These are phyloP conservation scores for Hestina assimilis DNA, from an alignment of 1,140 invertebrate species.

Conservation along the genomic window DNA sequence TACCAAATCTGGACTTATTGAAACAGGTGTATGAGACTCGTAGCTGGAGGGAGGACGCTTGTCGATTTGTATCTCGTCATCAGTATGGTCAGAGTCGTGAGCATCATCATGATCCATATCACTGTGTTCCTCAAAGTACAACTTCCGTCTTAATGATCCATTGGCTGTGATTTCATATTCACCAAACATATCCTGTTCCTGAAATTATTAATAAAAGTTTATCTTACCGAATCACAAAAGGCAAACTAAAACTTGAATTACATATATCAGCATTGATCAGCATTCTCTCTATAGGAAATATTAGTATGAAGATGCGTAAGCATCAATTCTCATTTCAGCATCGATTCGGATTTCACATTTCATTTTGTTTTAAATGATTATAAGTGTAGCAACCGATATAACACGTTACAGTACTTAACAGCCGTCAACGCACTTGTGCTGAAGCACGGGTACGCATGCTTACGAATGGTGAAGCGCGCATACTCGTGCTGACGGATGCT, in stretches of 20 bases:
- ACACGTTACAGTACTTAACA: too few species aligned
- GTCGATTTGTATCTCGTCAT: constrained; percentile 59
- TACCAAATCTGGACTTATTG: constrained; percentile 64
- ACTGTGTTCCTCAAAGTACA: constrained; percentile 70
- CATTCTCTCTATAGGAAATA: too few species aligned
- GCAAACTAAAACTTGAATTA: constrained; percentile 8
- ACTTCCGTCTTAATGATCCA: constrained; percentile 62
- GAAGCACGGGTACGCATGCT: too few species aligned
- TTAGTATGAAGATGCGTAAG: too few species aligned
- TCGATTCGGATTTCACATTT: too few species aligned
- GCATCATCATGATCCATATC: constrained; percentile 65
- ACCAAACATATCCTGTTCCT: constrained; percentile 61
- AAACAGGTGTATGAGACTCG: constrained; percentile 54
- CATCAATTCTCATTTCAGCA: too few species aligned
- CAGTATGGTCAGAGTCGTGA: constrained; percentile 67
- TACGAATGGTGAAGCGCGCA: too few species aligned
- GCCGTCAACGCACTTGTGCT: too few species aligned
- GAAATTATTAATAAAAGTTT: constrained; percentile 26
- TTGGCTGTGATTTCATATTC: constrained; percentile 73
- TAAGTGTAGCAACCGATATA: too few species aligned
- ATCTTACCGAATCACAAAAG: neutral
- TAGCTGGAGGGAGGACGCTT: constrained; percentile 47
- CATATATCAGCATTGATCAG: too few species aligned
- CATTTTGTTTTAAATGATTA: too few species aligned
- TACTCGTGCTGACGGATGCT: too few species aligned